Evolutionary conservation across 2,888 invertebrate species (phyloP), one percentile per base, ranked within the genome.

Genomic region (Ariolimax columbianus): DNA sequence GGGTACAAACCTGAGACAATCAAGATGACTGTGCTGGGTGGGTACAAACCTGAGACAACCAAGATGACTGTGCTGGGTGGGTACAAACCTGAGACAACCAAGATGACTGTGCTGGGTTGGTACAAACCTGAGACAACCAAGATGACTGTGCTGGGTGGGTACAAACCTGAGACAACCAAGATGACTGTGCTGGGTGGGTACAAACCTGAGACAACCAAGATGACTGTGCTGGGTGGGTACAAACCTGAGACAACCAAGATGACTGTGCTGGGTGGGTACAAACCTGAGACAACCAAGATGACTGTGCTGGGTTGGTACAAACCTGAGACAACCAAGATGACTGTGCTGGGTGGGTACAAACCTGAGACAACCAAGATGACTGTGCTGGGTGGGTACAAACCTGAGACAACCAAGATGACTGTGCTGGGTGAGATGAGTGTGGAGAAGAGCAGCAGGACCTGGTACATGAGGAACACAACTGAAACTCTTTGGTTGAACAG

Each of bases 241-340:
- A 83, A 82, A 91, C 92, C 91, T 73, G 91, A 87, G 2, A 92
- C 90, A 47, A 92, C 86, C 14, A 92, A 86, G 26, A 91, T 89
- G 23, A 91, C 89, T 0, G 91, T 91, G 82, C 90, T 89, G 43
- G 91, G 92, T 1, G 91, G 90, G 63, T 92, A 88, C 63, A 93
- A 86, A 2, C 92, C 91, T 11, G 93, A 91, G 83, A 92, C 88
- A 59, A 93, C 88, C 17, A 93, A 88, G n/a, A 91, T 82, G 3
- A 89, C 90, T 81, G 93, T 92, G 84, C 93, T 93, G 11, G 91
- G 66, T 30, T 92, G 85, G 84, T 92, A 93, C 47, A 92, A 47
- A 30, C 89, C 55, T 1, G 92, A 90, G 4, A 93, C 91, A 59
- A 93, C 88, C 17, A 93, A 88, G n/a, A 91, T 82, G 3, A 89